phyloP scores from a whole-genome alignment of 30 jellyfish, hydroid and myxozoan species.

The Hydra vulgaris region DNA sequence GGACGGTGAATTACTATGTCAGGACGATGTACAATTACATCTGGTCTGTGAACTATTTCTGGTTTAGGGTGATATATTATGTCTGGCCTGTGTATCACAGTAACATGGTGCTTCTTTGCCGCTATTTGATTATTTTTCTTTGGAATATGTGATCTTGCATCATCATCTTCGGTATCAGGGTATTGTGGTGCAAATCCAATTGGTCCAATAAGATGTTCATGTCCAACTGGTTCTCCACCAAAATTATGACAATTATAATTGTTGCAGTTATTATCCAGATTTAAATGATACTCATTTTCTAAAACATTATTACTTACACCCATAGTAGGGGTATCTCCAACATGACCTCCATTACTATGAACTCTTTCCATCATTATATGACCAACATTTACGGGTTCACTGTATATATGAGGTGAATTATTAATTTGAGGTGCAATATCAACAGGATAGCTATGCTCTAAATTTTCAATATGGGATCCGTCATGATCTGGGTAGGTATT shows the following conservation, averaged over 20 bases:
- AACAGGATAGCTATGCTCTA: constrained; percentile 21
- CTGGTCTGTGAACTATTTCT: constrained; percentile 88
- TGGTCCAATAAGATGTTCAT: constrained; percentile 26
- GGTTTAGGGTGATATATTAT: constrained; percentile 70
- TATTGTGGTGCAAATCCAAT: constrained; percentile 23
- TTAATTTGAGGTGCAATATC: neutral
- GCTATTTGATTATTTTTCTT: constrained; percentile 17
- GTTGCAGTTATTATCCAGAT: constrained; percentile 6
- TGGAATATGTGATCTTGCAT: constrained; percentile 13
- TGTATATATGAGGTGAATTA: neutral
- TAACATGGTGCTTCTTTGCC: constrained; percentile 69
- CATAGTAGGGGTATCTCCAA: neutral
- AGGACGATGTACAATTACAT: constrained; percentile 84
- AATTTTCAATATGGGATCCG: constrained; percentile 57
- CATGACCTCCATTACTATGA: constrained; percentile 13
- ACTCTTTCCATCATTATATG: constrained; percentile 1
- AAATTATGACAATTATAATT: neutral
- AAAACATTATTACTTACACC: constrained; percentile 19
- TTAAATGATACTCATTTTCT: neutral
- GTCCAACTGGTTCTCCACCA: constrained; percentile 34
- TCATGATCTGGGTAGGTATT: constrained; percentile 70
- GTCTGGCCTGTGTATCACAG: constrained; percentile 67
- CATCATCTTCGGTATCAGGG: constrained; percentile 35
- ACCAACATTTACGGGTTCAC: neutral
- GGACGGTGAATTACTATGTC: constrained; percentile 86